phyloP scores from a whole-genome alignment of 2,797 vertebrate genomes.

The Eurystomus glaucurus region DNA sequence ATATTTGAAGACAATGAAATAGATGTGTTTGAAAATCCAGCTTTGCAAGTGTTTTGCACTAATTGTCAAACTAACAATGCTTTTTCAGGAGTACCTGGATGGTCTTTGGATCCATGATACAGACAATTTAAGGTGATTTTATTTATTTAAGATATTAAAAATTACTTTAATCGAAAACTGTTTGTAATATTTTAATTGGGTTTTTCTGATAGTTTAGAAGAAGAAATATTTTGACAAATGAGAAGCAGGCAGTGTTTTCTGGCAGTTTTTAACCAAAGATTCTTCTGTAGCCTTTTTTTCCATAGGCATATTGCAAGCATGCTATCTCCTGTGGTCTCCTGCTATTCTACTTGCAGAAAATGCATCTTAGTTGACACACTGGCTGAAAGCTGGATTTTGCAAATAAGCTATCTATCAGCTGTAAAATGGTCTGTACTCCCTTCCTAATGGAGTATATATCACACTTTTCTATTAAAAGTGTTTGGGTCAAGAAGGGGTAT shows the following conservation, averaged over 20 bases:
- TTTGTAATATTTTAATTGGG: neutral
- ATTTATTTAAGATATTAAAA: neutral
- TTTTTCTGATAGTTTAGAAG: neutral
- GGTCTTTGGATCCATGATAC: neutral
- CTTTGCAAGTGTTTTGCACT: neutral
- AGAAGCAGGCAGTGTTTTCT: neutral
- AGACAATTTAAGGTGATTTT: neutral
- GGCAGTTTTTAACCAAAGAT: neutral
- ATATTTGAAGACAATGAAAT: neutral
- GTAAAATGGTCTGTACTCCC: neutral
- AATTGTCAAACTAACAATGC: neutral
- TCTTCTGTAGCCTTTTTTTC: neutral
- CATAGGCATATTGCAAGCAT: neutral
- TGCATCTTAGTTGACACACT: neutral
- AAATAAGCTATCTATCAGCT: neutral
- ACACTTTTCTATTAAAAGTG: neutral
- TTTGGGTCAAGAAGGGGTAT: neutral
- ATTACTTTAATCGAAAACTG: neutral
- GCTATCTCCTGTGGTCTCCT: accelerated
- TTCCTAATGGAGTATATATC: neutral
- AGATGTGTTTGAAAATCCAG: neutral
- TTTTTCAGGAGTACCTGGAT: neutral
- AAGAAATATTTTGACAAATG: neutral
- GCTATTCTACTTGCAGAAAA: neutral
- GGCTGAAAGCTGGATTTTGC: neutral